Evolutionary conservation across 2,113 vertebrate genomes (phyloP).

Genomic region (Bolborhynchus lineola): DNA sequence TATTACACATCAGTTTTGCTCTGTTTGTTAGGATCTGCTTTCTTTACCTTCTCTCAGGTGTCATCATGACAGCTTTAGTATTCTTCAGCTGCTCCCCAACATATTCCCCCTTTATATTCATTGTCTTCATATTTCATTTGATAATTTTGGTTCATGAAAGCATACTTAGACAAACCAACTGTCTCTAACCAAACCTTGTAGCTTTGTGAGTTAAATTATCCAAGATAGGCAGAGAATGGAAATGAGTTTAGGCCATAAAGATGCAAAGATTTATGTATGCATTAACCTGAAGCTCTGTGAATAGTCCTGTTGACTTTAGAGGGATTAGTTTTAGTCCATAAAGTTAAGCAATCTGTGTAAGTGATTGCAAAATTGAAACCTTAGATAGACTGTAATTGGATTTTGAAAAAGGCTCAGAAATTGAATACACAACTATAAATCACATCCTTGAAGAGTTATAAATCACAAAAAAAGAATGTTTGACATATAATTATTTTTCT

Average conservation of each 20-base stretch:
- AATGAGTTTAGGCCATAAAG: not conserved
- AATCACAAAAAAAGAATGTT: not conserved
- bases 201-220: not conserved
- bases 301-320: conserved; percentile 27
- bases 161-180: not conserved
- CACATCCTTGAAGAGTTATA: not conserved
- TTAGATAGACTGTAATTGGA: conserved; percentile 37
- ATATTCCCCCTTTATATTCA: not conserved
- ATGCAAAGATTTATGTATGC: not conserved
- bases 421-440: conserved; percentile 41
- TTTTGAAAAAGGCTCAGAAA: conserved; percentile 53
- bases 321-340: conserved; percentile 22
- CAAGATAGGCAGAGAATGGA: not conserved
- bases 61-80: not conserved
- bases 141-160: not conserved
- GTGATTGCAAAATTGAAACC: conserved; percentile 40
- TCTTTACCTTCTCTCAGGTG: not conserved
- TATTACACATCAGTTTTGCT: not conserved
- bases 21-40: not conserved
- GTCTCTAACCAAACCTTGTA: not conserved
- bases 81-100: not conserved
- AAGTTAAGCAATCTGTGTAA: conserved; percentile 43
- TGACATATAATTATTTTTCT: conserved; percentile 5
- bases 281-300: conserved; percentile 1
- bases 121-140: not conserved